A percentile compares a stretch with the other conserved stretches of the same genome.
These are phyloP conservation scores for Matsumyia berberina DNA, from an alignment of 2,888 invertebrate species.

Conservation along the genomic window DNA sequence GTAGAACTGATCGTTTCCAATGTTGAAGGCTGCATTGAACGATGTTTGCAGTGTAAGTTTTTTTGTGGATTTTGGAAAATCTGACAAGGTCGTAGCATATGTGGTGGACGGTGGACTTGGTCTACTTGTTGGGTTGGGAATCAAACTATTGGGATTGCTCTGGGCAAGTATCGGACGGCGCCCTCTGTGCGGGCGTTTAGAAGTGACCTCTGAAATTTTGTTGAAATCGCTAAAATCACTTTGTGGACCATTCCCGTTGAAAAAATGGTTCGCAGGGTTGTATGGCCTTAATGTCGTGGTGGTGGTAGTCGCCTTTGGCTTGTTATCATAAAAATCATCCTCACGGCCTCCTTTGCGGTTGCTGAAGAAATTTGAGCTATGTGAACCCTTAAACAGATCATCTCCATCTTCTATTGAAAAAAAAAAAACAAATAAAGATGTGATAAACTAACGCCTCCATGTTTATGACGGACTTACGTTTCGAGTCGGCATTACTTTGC, in stretches of 20 bases:
- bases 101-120: constrained; percentile 31
- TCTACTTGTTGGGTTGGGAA: constrained; percentile 24
- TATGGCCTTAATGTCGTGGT: constrained; percentile 55
- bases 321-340: constrained; percentile 85
- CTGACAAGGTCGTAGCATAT: constrained; percentile 62
- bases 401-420: constrained; percentile 83
- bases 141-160: constrained; percentile 34
- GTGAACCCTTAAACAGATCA: constrained; percentile 89
- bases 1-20: constrained; percentile 77
- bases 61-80: constrained; percentile 79
- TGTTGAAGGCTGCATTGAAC: constrained; percentile 80
- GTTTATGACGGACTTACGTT: constrained; percentile 79
- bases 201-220: constrained; percentile 77
- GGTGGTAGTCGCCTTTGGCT: constrained; percentile 78
- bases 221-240: constrained; percentile 84
- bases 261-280: constrained; percentile 39
- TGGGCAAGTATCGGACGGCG: constrained; percentile 76
- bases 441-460: too few relatives aligned
- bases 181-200: constrained; percentile 66
- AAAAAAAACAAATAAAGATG: constrained; percentile 21
- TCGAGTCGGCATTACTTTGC: constrained; percentile 81
- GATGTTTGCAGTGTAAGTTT: constrained; percentile 81
- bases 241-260: constrained; percentile 75
- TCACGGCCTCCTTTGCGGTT: constrained; percentile 87
- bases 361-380: constrained; percentile 91